phyloP scores from a whole-genome alignment of 2,888 invertebrate genomes.

The Mesorhabditis spiculigera region DNA sequence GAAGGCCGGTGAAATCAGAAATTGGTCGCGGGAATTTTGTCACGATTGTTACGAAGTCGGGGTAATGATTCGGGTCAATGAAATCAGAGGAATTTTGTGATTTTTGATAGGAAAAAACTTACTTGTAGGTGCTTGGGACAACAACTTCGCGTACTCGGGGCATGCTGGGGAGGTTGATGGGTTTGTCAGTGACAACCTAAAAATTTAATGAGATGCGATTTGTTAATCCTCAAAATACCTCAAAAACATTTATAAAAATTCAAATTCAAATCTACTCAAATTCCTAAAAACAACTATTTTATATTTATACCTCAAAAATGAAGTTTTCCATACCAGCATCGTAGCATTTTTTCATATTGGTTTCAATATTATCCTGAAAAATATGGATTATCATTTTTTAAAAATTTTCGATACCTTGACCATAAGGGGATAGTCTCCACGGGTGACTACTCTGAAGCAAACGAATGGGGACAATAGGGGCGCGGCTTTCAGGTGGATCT shows the following conservation, averaged over 20 bases:
- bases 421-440: constrained; percentile 86
- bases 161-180: constrained; percentile 63
- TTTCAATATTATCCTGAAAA: constrained; percentile 52
- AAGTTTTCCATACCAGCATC: constrained; percentile 90
- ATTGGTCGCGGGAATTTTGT: too few relatives aligned
- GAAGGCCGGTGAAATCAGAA: too few relatives aligned
- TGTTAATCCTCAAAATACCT: not conserved
- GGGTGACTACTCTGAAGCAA: constrained; percentile 86
- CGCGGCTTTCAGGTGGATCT: constrained; percentile 71
- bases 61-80: too few relatives aligned
- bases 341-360: constrained; percentile 59
- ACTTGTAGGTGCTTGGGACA: constrained; percentile 68
- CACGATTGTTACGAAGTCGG: too few relatives aligned
- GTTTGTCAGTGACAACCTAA: constrained; percentile 79
- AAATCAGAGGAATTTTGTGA: too few relatives aligned
- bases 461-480: constrained; percentile 88
- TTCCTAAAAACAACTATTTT: not conserved
- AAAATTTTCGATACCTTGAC: constrained; percentile 66
- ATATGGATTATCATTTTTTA: not conserved
- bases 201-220: not conserved
- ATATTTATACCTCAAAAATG: constrained; percentile 73
- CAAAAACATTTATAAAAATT: not conserved
- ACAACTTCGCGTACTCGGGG: constrained; percentile 77
- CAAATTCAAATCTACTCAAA: not conserved
- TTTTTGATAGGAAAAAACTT: not conserved